Evolutionary conservation across 2,113 vertebrate species (phyloP), one percentile per base, ranked within the genome.

Genomic region (Natator depressus): DNA sequence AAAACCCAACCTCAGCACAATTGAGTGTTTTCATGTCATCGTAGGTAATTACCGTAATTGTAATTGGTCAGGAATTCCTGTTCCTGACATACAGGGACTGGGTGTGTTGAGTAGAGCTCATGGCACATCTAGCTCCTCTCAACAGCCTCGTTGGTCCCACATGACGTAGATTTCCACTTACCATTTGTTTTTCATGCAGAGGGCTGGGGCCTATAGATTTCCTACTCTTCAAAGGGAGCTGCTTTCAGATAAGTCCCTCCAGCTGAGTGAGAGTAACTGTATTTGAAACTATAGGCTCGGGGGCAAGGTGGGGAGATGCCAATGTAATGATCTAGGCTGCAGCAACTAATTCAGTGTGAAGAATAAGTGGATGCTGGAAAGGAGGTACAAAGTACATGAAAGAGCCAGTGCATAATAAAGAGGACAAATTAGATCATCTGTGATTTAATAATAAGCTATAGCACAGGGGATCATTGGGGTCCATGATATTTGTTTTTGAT

Each of bases 41-140:
- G 8, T 17, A 87, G 31, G 94, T 86, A 95, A 96, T 97, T 97
- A 95, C 88, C 95, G 96, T 97, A 93, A 96, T 94, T 96, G 96
- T 97, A 96, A 96, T 97, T 97, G 93, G 96, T 96, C 96, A 96
- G 96, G 97, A 97, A 97, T 97, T 97, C 96, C 97, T 96, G 95
- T 96, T 97, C 97, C 95, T 97, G 96, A 89, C 93, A 92, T 93
- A 95, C 0, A 0, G 87, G 79, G 79, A 46, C 79, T 89, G 94
- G 82, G 93, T 91, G 65, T 92, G 81, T 72, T 83, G 90, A 94
- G 79, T 10, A 1, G 27, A 85, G 93, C 93, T 95, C 87, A 86
- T 78, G 79, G 91, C 90, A 96, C 46, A 91, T 92, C 65, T 57
- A 84, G 85, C 75, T 95, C 96, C 90, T 96, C 91, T 79, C 85